Evolutionary conservation across 2,888 invertebrate species (phyloP), one percentile per base, ranked within the genome.

Genomic region (Drosophila affinis): DNA sequence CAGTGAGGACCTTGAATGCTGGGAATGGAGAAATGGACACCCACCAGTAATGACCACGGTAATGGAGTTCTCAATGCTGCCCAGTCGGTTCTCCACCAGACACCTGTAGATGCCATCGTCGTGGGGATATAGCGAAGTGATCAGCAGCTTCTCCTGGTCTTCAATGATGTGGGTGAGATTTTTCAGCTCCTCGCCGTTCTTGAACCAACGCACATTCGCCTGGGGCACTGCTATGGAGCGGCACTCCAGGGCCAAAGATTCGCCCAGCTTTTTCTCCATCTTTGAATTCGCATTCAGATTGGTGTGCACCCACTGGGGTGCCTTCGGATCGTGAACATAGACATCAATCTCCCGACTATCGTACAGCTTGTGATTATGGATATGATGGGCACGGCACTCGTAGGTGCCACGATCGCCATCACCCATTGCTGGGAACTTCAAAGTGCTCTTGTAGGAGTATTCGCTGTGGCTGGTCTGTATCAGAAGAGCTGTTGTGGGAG

Each of bases 141-240:
- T 92, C 77, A 92, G 91, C 73, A 96, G 84, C 75, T 87, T 78
- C n/a, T 88, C 81, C n/a, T 83, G 73, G 32, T 88, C 83, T 14
- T 89, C 89, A 3, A 81, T 61, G 34, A 91, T 79, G 17, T 78
- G 73, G 1, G 81, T 75, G 51, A 76, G 81, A 34, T 82, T 88
- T 89, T 93, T 95, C 10, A 91, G 24, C 34, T 79, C 78, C 1
- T 78, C 74, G 18, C 88, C 90, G 49, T 92, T 96, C 93, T 96
- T 96, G 76, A 92, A 94, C 97, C 97, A 97, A 0, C 89, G 91
- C 1, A 97, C 93, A 1, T 75, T 89, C 0, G 97, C 96, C 54
- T 93, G 93, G 0, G 96, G 96, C 45, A 95, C 93, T 1, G 93
- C 94, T 45, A 91, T 89, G 72, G 96, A 95, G 44, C 90, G 91